Evolutionary conservation across 2,888 invertebrate species (phyloP).

Genomic region (Philhelius pedissequus): DNA sequence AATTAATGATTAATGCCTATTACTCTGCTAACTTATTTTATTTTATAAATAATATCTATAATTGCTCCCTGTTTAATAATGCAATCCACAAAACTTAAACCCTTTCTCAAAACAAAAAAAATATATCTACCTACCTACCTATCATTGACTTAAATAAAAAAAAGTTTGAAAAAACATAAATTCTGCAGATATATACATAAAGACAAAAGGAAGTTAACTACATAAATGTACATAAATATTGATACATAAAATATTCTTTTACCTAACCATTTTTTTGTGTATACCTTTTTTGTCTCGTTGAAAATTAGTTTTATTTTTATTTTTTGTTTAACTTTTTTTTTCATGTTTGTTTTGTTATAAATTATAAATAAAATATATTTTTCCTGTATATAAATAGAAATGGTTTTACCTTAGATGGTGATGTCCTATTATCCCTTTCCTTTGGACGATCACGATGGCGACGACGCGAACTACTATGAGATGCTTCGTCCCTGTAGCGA

Average conservation of each 20-base stretch:
- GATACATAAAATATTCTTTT: not conserved
- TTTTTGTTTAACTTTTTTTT: constrained; percentile 17
- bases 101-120: too few relatives aligned
- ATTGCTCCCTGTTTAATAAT: not conserved
- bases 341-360: constrained; percentile 33
- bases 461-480: constrained; percentile 77
- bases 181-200: too few relatives aligned
- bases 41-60: not conserved
- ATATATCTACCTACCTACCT: not conserved
- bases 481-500: constrained; percentile 79
- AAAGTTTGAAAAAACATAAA: not conserved
- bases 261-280: constrained; percentile 21
- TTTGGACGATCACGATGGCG: constrained; percentile 78
- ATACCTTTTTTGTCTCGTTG: not conserved
- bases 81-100: constrained; percentile 34
- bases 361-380: constrained; percentile 66
- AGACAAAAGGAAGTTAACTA: not conserved
- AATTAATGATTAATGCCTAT: too few relatives aligned
- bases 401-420: constrained; percentile 79
- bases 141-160: not conserved
- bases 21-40: too few relatives aligned
- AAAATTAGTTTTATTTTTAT: constrained; percentile 4
- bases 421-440: constrained; percentile 77
- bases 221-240: not conserved
- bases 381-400: constrained; percentile 75